Evolutionary conservation across 2,113 vertebrate species (phyloP), one percentile per base, ranked within the genome.

Genomic region (Rostratula benghalensis): DNA sequence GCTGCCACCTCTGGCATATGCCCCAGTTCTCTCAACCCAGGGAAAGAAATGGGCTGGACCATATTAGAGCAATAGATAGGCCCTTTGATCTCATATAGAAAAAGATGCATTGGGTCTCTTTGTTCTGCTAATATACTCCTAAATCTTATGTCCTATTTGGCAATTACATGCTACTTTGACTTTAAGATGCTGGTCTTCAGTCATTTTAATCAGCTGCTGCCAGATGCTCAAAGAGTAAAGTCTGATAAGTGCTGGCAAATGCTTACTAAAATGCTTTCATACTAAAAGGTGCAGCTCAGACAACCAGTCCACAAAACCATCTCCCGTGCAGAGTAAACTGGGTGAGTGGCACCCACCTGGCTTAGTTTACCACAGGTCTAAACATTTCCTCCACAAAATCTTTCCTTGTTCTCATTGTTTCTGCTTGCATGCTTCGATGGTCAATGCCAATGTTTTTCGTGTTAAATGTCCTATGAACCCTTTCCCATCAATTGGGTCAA

Each of bases 101-200:
- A 61, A 83, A 73, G 67, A 51, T 56, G 7, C 41, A 77, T 54
- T 28, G 5, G 3, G 8, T 57, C 24, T 83, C 51, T 88, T 93
- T 93, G 54, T 89, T 89, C 59, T 81, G 76, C 24, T 92, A 87
- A 92, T 78, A 51, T 31, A 39, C 23, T 89, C 25, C 68, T 77
- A 57, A 90, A 67, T 92, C 64, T 81, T 67, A n/a, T 59, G 51
- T 57, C n/a, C n/a, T 74, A 10, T 88, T 93, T 87, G 75, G 89
- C 59, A 93, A 74, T 74, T 87, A 77, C 46, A 75, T 91, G 76
- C n/a, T 87, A 64, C 83, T 95, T 92, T 93, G 92, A 92, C 45
- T 96, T 92, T 80, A 90, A 79, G 85, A 85, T 83, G 79, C 33
- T 54, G 50, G 13, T 92, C 63, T 83, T 93, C 63, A 33, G 11